Evolutionary conservation across 1,140 invertebrate genomes (phyloP), one percentile per base, ranked within the genome.

Genomic region (Trachymyrmex cornetzi): DNA sequence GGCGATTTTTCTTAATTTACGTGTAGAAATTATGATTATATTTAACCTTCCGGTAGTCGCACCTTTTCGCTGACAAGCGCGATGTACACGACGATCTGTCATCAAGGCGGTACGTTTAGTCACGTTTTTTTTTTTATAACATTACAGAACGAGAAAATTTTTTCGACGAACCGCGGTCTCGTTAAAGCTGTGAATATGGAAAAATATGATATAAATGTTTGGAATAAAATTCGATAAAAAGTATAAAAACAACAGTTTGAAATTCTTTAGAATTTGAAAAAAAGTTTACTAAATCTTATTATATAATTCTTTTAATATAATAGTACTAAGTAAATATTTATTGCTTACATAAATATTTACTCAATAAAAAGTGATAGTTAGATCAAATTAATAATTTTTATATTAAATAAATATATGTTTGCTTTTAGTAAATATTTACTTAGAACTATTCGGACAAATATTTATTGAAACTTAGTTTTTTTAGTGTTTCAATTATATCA

Each of bases 11-110:
- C 38, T 24, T 50, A 69, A 69, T 69, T 69, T 44, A 14, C 64
- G 22, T 69, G 66, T 69, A 50, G 22, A 50, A 69, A 69, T 69
- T 50, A 69, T 69, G 22, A 50, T 69, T 69, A 16, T 50, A 24
- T 24, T 69, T 69, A 69, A 69, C 66, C 66, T 69, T 69, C 38
- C 66, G n/a, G n/a, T 14, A n/a, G 11, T 67, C 34, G 34, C 64
- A 38, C 34, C 64, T 67, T 12, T 38, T 22, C 19, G 34, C 14
- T 27, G 66, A 24, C 22, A 12, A 69, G 38, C 12, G 44, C 11
- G 22, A 69, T 22, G 66, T 38, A 50, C 22, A 22, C 12, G 22
- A 14, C 38, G 66, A 69, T 22, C 3, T 50, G 14, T 69, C 38
- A 69, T 69, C 66, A 50, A 16, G 44, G 6, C 22, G 66, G 38